Evolutionary conservation across 2,888 invertebrate species (phyloP), one percentile per base, ranked within the genome.

Genomic region (Phorcus lineatus): DNA sequence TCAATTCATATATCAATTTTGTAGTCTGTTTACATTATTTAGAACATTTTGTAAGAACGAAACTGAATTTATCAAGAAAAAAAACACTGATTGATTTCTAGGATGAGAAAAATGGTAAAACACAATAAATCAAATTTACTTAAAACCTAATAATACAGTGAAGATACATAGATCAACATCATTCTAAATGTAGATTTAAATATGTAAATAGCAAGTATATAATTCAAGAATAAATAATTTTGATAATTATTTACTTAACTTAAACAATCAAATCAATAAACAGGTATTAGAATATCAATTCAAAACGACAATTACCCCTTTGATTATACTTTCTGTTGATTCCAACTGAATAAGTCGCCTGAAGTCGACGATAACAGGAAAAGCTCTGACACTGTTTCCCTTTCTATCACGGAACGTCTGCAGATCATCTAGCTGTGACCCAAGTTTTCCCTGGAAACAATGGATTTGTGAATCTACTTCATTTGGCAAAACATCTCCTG

Each of bases 341-440:
- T 84, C 86, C 19, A 90, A 83, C 77, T 89, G 89, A 54, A 91
- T 22, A 36, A 91, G 82, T 78, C 91, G 83, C 40, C 88, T 84
- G 78, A 91, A 88, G 82, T 91, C 90, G 3, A 91, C 88, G n/a
- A 91, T 85, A n/a, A 91, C 86, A 31, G 91, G 90, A 62, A 86
- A 88, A 9, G 86, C 89, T 24, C 82, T 84, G 7, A 90, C 85
- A 7, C 75, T 78, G 47, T 88, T 80, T 16, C 90, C 90, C 40
- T 83, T 84, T 80, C 85, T 87, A 77, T 87, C 88, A 52, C 81
- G 86, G 78, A 91, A 91, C 54, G 83, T 81, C 79, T 85, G 84
- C 78, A 86, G 89, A 55, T 87, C 87, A 17, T 87, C 85, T 22
- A 90, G 79, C 67, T 90, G 89, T n/a, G 89, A 88, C 1, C 90